Percentiles rank a stretch among this genome's conserved stretches.
phyloP scores from a whole-genome alignment of 2,888 invertebrate species.

The Incurvaria masculella region DNA sequence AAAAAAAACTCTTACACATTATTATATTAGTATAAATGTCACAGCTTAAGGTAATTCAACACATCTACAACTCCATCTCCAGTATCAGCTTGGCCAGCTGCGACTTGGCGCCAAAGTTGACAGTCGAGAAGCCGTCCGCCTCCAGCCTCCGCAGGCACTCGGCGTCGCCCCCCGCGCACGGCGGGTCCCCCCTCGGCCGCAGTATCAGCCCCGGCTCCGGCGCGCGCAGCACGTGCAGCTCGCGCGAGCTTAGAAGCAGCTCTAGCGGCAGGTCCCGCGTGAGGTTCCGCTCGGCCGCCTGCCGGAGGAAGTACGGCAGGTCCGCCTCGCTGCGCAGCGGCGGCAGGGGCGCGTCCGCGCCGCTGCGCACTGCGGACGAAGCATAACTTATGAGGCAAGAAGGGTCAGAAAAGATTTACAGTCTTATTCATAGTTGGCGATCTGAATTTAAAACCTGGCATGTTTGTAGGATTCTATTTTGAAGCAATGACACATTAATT shows the following conservation, averaged over 20 bases:
- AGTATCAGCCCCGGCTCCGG: constrained; percentile 71
- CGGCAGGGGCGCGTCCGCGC: constrained; percentile 54
- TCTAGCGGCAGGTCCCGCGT: not conserved
- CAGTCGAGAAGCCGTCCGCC: constrained; percentile 18
- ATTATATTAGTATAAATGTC: too few relatives aligned
- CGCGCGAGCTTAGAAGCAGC: constrained; percentile 59
- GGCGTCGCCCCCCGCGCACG: not conserved
- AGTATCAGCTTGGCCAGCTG: constrained; percentile 59
- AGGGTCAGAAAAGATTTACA: too few relatives aligned
- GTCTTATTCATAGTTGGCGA: too few relatives aligned
- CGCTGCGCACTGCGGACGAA: constrained; percentile 40
- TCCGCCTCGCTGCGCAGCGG: constrained; percentile 64
- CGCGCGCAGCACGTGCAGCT: constrained; percentile 71
- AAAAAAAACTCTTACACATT: too few relatives aligned
- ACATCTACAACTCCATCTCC: constrained; percentile 24
- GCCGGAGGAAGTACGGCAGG: constrained; percentile 48
- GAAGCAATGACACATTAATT: too few relatives aligned
- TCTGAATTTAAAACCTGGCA: too few relatives aligned
- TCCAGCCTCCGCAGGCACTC: constrained; percentile 7
- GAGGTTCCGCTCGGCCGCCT: constrained; percentile 23
- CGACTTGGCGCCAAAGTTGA: constrained; percentile 41
- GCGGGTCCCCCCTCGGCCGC: constrained; percentile 17
- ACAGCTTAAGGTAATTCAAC: too few relatives aligned
- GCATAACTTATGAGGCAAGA: not conserved
- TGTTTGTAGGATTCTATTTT: too few relatives aligned